Percentiles rank a stretch among this genome's conserved stretches.
Conservation (phyloP, 2,113 vertebrate genomes). For the Vulpes vulpes region DNA sequence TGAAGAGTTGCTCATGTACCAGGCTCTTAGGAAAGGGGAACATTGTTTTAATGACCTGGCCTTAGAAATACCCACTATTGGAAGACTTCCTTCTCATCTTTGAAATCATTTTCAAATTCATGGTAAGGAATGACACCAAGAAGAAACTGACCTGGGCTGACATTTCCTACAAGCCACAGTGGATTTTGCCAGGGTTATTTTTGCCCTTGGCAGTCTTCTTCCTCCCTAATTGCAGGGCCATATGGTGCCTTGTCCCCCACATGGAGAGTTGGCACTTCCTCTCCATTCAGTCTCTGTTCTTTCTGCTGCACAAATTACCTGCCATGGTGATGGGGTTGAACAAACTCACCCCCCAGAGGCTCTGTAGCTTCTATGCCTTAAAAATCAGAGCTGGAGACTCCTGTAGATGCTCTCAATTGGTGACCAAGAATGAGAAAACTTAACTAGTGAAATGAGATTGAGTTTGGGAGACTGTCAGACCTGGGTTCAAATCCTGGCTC, state of each 20-base stretch:
- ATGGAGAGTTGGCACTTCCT: slow-evolving; percentile 72
- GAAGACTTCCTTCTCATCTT: slow-evolving; percentile 72
- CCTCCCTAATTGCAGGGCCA: slow-evolving; percentile 84
- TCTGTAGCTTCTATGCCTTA: slow-evolving; percentile 38
- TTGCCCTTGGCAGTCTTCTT: slow-evolving; percentile 81
- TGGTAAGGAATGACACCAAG: slow-evolving; percentile 35
- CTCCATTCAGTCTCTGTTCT: slow-evolving; percentile 75
- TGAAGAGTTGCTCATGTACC: slow-evolving; percentile 44
- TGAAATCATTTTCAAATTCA: slow-evolving; percentile 52
- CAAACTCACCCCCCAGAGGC: slow-evolving; percentile 30
- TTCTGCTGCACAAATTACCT: slow-evolving; percentile 76
- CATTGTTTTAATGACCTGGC: slow-evolving; percentile 70
- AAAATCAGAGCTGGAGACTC: background rate
- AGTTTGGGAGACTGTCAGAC: background rate
- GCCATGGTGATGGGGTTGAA: slow-evolving; percentile 42
- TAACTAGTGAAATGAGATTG: background rate
- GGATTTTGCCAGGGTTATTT: slow-evolving; percentile 81
- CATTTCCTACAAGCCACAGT: slow-evolving; percentile 53
- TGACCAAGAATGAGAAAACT: background rate
- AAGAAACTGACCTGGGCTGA: slow-evolving; percentile 59
- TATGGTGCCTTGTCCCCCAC: slow-evolving; percentile 76
- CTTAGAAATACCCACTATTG: slow-evolving; percentile 45
- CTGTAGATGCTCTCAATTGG: background rate
- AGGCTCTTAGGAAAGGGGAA: slow-evolving; percentile 47
- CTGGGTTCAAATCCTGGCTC: background rate